Percentiles rank a stretch among this genome's conserved stretches.
phyloP scores from a whole-genome alignment of 2,797 vertebrate species.

The Eulemur coronatus region DNA sequence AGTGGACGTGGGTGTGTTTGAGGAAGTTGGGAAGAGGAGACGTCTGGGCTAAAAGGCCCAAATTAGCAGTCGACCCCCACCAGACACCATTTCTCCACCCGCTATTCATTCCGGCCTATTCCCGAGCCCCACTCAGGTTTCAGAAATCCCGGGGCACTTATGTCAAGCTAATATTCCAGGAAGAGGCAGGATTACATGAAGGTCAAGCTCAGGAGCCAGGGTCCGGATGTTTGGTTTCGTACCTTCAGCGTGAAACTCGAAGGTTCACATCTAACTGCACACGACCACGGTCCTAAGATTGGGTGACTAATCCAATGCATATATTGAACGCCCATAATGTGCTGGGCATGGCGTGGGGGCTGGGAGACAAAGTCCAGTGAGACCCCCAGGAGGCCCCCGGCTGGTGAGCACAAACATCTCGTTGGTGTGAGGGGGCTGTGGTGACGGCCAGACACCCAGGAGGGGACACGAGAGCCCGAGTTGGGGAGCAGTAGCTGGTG shows the following conservation, averaged over 20 bases:
- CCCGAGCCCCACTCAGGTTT: neutral
- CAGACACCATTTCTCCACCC: neutral
- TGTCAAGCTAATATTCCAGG: too few species aligned
- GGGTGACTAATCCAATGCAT: neutral
- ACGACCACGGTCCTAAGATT: too few species aligned
- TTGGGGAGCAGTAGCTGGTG: neutral
- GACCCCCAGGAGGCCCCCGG: neutral
- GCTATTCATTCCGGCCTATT: neutral
- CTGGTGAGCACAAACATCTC: neutral
- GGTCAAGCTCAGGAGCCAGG: neutral
- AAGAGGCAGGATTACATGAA: neutral
- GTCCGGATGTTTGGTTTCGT: neutral
- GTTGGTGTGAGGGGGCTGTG: too few species aligned
- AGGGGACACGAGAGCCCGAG: neutral
- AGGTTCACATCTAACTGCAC: neutral
- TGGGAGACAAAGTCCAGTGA: neutral
- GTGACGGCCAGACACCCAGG: neutral
- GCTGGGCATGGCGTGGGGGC: neutral
- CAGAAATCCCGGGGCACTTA: neutral
- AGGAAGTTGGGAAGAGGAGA: neutral
- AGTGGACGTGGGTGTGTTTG: fast-evolving
- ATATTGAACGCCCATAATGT: neutral
- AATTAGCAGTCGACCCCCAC: fast-evolving
- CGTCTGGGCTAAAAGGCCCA: neutral
- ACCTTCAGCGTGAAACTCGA: neutral